Percentiles rank a stretch among this genome's conserved stretches.
Conservation (phyloP, 2,113 vertebrate species). For the Reinhardtius hippoglossoides region DNA sequence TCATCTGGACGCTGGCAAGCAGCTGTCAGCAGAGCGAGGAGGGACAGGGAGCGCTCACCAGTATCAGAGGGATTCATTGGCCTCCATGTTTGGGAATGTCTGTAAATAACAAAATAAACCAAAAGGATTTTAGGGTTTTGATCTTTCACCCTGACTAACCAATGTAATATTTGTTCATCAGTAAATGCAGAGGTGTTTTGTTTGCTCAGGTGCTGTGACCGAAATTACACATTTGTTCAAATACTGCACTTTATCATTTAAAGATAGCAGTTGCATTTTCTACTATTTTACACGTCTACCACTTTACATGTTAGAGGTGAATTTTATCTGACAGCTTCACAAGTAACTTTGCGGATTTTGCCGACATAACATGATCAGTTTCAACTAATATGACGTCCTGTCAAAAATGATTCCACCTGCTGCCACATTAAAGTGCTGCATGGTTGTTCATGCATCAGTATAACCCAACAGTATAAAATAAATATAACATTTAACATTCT, state of each 20-base stretch:
- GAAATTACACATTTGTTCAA: no score
- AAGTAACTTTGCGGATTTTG: background rate
- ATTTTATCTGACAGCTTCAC: background rate
- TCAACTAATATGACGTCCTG: background rate
- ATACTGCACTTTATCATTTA: no score
- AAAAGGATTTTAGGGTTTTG: background rate
- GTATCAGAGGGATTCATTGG: slow-evolving; percentile 32
- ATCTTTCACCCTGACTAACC: background rate
- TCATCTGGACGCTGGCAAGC: slow-evolving; percentile 83
- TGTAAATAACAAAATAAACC: slow-evolving; percentile 39
- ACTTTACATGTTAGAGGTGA: background rate
- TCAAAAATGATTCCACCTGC: background rate
- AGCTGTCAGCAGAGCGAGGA: slow-evolving; percentile 60
- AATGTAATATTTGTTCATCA: background rate
- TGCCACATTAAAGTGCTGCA: background rate
- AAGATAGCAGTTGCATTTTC: background rate
- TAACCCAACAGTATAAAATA: no score
- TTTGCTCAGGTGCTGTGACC: background rate
- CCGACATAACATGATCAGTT: background rate
- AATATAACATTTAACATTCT: no score
- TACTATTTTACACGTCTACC: background rate
- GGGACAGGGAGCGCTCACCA: slow-evolving; percentile 24
- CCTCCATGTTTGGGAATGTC: slow-evolving; percentile 38
- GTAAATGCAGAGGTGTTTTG: background rate
- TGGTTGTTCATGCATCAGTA: background rate